Percentiles rank a stretch among this genome's conserved stretches.
phyloP scores from a whole-genome alignment of 53 echinoderm and acorn worm genomes.

The Antedon mediterranea region DNA sequence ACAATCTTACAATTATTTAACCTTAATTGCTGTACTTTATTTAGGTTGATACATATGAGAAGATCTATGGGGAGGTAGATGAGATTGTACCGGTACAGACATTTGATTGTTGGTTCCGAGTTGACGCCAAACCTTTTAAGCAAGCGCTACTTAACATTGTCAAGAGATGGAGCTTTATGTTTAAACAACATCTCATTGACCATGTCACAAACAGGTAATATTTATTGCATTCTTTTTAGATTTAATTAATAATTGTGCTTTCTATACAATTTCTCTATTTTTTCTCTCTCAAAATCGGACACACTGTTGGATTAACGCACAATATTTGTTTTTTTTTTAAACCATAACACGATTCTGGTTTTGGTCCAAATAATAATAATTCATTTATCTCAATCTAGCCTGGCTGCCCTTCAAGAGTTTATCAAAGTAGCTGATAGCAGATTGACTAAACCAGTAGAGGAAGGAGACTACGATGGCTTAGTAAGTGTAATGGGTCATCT shows the following conservation, averaged over 20 bases:
- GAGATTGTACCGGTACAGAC: constrained; percentile 58
- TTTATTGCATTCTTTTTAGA: too few relatives aligned
- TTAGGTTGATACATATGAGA: constrained; percentile 95
- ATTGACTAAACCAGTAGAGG: constrained; percentile 63
- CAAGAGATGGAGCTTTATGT: constrained; percentile 99
- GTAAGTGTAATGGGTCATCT: constrained; percentile 95
- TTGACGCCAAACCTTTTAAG: constrained; percentile 90
- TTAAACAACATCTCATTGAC: constrained; percentile 96
- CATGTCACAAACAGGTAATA: constrained; percentile 96
- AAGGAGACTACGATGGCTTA: constrained; percentile 90
- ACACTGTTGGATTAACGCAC: too few relatives aligned
- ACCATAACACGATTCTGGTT: too few relatives aligned
- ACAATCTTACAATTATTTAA: too few relatives aligned
- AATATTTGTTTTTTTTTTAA: too few relatives aligned
- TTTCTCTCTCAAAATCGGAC: too few relatives aligned
- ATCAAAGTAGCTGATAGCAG: constrained; percentile 77
- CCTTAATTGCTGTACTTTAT: too few relatives aligned
- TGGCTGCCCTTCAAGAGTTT: constrained; percentile 93
- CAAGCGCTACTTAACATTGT: constrained; percentile 93
- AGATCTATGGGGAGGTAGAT: constrained; percentile 89
- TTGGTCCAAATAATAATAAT: too few relatives aligned
- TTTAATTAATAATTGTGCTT: too few relatives aligned
- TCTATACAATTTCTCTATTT: too few relatives aligned
- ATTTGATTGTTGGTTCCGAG: constrained; percentile 90
- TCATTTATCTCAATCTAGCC: too few relatives aligned